Evolutionary conservation across 30 jellyfish, hydroid and myxozoan genomes (phyloP), one percentile per base, ranked within the genome.

Genomic region (Clytia hemisphaerica): DNA sequence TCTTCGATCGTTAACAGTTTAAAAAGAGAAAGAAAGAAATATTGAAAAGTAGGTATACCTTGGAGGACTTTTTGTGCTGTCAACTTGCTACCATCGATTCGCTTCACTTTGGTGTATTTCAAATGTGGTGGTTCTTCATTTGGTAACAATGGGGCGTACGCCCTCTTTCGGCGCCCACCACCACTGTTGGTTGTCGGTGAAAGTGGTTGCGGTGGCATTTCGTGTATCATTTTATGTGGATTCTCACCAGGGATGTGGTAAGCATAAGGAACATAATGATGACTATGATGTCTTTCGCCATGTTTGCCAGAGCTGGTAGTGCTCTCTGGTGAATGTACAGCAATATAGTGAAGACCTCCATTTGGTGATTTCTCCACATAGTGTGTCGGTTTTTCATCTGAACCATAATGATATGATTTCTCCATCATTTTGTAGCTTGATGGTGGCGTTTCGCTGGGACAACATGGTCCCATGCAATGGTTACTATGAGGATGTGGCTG

Each of bases 101-200:
- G 49, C 66, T 88, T 88, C 44, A 88, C 94, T 74, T 88, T 88
- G 29, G 97, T 88, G 92, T 88, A 88, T 73, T 88, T 88, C 45
- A 88, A 73, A 45, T 88, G 97, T 2, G 96, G 96, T 35, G 96
- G 96, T 26, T 88, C 97, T n/a, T 88, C 97, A n/a, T 84, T 93
- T 2, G 89, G 95, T 15, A 76, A 58, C 30, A 85, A 72, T 29
- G 86, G 93, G 54, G 45, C 67, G 71, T 55, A 76, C 64, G 94
- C 40, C 45, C 93, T 75, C 21, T 69, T 79, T 71, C 73, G 67
- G 67, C 84, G 75, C 45, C 83, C 57, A 1, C 34, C 24, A 31
- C 66, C 25, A 58, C 79, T 65, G n/a, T n/a, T n/a, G 15, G 36
- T 18, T 10, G 78, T 7, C 16, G 93, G 92, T 7, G 93, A 64